Percentiles rank a stretch among this genome's conserved stretches.
These are phyloP conservation scores for Bactericera cockerelli DNA, from an alignment of 1,140 invertebrate species.

Conservation along the genomic window DNA sequence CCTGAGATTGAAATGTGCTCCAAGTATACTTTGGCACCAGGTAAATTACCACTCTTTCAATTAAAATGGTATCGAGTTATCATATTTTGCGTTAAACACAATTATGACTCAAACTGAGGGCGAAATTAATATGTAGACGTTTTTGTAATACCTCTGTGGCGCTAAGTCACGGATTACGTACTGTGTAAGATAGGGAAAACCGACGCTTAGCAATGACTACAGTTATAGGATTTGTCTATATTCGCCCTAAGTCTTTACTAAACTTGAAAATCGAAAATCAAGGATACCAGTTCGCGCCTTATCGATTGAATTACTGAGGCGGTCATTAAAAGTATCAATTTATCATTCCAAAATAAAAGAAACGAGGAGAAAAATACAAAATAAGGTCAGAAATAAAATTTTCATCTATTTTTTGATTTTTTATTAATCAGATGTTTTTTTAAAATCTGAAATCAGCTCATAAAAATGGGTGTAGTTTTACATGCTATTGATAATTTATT, in stretches of 20 bases:
- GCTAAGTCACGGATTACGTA: too few relatives aligned
- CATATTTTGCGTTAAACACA: neutral
- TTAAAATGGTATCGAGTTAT: neutral
- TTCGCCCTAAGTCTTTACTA: neutral
- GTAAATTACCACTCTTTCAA: neutral
- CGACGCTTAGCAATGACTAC: too few relatives aligned
- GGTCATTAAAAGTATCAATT: neutral
- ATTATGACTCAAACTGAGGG: neutral
- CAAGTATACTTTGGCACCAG: constrained; percentile 1
- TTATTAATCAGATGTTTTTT: neutral
- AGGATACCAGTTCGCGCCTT: neutral
- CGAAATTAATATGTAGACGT: too few relatives aligned
- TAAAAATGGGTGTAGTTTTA: too few relatives aligned
- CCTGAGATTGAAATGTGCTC: neutral
- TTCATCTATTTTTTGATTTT: too few relatives aligned
- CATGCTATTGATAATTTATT: too few relatives aligned
- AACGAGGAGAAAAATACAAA: neutral
- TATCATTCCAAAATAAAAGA: neutral
- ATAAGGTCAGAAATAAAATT: neutral
- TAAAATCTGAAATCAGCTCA: too few relatives aligned
- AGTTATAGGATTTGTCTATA: too few relatives aligned
- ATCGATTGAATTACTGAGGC: too few relatives aligned
- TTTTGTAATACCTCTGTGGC: too few relatives aligned
- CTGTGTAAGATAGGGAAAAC: too few relatives aligned
- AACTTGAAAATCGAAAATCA: neutral